These are phyloP conservation scores for Bilobella aurantiaca DNA, from an alignment of 1,140 invertebrate species.

Conservation along the genomic window DNA sequence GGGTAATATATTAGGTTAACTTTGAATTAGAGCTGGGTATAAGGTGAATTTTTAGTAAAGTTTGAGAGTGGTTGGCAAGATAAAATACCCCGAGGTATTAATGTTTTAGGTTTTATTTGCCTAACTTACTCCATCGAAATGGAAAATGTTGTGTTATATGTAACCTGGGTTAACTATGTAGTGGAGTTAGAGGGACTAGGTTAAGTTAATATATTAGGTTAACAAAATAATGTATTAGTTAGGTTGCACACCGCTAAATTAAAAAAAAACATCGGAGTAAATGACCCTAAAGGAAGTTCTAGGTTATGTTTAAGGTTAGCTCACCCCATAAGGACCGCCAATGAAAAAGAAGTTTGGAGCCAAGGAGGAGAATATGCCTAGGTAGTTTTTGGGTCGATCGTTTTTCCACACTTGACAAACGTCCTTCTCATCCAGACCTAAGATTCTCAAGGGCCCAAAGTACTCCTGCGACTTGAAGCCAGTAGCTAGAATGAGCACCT, in stretches of 20 bases:
- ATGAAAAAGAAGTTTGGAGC: slow-evolving; percentile 16
- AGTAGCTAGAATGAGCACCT: slow-evolving; percentile 23
- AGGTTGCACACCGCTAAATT: background rate
- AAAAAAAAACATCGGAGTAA: too few species aligned
- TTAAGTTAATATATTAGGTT: background rate
- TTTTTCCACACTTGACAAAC: slow-evolving; percentile 16
- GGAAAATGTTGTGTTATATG: background rate
- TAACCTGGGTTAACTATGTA: background rate
- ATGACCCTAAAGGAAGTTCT: too few species aligned
- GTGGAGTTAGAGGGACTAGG: background rate
- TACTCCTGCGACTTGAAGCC: slow-evolving; percentile 21
- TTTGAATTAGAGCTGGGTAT: too few species aligned
- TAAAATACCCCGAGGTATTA: too few species aligned
- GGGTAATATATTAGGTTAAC: too few species aligned
- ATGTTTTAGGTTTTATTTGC: too few species aligned
- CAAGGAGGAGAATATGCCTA: background rate
- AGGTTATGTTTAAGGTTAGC: too few species aligned
- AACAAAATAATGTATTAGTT: background rate
- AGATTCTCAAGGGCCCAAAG: slow-evolving; percentile 19
- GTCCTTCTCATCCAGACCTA: slow-evolving; percentile 15
- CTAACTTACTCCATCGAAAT: too few species aligned
- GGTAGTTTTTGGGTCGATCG: slow-evolving; percentile 9
- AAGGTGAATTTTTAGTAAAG: too few species aligned
- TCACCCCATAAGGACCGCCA: slow-evolving; percentile 17
- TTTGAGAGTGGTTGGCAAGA: too few species aligned